These are phyloP conservation scores for Marcusenius ussheri DNA, from an alignment of 2,113 vertebrate species.

Conservation along the genomic window DNA sequence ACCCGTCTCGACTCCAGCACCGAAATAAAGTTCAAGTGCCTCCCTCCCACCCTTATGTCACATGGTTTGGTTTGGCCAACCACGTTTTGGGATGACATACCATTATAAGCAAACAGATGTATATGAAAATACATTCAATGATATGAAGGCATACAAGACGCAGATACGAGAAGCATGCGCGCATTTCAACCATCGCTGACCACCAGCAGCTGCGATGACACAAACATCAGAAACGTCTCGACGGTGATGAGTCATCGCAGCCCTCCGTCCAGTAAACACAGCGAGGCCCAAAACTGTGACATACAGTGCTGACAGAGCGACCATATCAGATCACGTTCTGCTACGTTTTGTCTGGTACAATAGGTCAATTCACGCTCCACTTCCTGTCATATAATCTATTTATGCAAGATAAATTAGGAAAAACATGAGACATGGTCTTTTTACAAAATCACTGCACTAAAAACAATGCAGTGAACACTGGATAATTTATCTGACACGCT, in stretches of 20 bases:
- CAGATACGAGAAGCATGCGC: not conserved
- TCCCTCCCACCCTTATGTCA: not conserved
- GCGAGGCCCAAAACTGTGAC: not conserved
- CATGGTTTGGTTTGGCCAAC: not conserved
- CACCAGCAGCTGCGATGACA: not conserved
- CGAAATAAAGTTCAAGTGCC: not conserved
- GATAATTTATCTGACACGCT: not conserved
- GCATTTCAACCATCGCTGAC: not conserved
- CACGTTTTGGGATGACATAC: not conserved
- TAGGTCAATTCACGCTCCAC: not conserved
- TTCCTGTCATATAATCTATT: constrained; percentile 2
- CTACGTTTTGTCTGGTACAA: not conserved
- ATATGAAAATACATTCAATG: not conserved
- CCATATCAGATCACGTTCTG: not conserved
- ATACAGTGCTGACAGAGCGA: not conserved
- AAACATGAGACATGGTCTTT: not conserved
- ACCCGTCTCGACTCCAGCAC: not conserved
- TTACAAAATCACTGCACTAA: not conserved
- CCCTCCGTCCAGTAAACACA: not conserved
- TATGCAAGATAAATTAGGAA: not conserved
- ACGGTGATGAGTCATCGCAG: not conserved
- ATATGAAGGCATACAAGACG: not conserved
- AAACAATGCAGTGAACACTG: not conserved
- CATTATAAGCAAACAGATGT: not conserved
- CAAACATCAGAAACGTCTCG: not conserved